phyloP scores from a whole-genome alignment of 2,888 invertebrate genomes.

The Hemaris fuciformis region DNA sequence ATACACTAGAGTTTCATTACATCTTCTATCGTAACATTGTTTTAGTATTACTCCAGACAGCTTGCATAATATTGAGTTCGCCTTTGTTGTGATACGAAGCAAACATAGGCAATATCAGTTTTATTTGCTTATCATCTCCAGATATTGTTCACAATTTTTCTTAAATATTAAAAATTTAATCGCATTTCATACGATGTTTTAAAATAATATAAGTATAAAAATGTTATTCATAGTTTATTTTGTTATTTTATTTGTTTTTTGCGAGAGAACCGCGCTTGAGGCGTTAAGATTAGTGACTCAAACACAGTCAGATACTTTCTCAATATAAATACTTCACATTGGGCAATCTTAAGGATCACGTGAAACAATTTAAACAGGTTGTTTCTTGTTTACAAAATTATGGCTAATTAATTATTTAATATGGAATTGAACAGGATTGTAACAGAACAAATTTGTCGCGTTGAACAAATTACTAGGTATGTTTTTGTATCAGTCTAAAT shows the following conservation, averaged over 20 bases:
- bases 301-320: background rate
- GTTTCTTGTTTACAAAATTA: background rate
- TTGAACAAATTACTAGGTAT: too few species aligned
- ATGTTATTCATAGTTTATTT: too few species aligned
- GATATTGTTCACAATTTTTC: too few species aligned
- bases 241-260: too few species aligned
- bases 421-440: too few species aligned
- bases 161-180: too few species aligned
- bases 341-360: background rate
- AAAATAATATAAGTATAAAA: too few species aligned
- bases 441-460: too few species aligned
- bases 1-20: background rate
- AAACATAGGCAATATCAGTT: background rate
- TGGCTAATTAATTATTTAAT: too few species aligned
- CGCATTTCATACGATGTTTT: too few species aligned
- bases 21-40: background rate
- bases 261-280: background rate
- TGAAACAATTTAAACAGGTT: background rate
- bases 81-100: background rate
- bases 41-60: background rate
- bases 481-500: too few species aligned
- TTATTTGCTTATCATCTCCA: background rate
- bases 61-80: too few species aligned
- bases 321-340: background rate
- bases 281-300: background rate